Evolutionary conservation across 1,140 invertebrate species (phyloP).

Genomic region (Zeugodacus cucurbitae): DNA sequence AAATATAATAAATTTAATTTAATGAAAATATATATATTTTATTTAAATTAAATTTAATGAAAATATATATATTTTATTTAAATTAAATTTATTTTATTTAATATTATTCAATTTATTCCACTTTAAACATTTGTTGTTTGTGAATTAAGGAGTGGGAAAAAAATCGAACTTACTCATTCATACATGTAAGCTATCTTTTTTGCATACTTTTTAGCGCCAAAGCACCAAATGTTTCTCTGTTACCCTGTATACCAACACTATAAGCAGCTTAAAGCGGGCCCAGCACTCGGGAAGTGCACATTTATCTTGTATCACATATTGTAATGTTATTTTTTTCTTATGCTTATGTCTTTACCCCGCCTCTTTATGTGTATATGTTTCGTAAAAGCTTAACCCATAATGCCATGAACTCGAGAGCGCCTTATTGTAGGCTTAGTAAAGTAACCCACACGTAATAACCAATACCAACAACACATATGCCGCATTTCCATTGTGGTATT

Average conservation of each 20-base stretch:
- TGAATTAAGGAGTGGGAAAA: too few species aligned
- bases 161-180: not conserved
- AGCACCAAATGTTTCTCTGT: not conserved
- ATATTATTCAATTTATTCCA: too few species aligned
- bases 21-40: too few species aligned
- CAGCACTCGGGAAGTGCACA: not conserved
- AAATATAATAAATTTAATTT: too few species aligned
- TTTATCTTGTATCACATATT: not conserved
- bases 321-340: not conserved
- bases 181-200: not conserved
- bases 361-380: not conserved
- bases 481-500: not conserved
- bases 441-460: not conserved
- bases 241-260: not conserved
- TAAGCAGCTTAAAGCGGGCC: not conserved
- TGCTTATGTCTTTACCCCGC: not conserved
- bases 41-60: too few species aligned
- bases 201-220: not conserved
- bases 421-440: not conserved
- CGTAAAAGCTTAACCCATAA: not conserved
- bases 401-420: slow-evolving; percentile 16
- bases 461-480: not conserved
- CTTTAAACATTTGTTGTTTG: too few species aligned
- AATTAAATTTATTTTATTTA: too few species aligned
- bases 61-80: too few species aligned